A percentile compares a stretch with the other conserved stretches of the same genome.
Evolutionary conservation across 2,888 invertebrate genomes (phyloP).

Genomic region (Epistrophe grossulariae): DNA sequence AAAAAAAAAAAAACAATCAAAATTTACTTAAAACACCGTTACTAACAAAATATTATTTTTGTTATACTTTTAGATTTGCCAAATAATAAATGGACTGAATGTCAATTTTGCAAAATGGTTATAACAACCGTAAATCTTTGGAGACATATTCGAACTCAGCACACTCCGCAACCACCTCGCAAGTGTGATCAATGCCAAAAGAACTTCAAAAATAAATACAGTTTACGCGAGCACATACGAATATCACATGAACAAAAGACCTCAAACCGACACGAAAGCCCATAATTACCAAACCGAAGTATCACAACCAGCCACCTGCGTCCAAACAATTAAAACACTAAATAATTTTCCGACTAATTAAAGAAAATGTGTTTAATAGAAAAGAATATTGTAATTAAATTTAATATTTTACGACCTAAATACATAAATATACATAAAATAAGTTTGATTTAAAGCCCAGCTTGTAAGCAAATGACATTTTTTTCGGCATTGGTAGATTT

Average conservation of each 20-base stretch:
- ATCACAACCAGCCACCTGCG: constrained; percentile 72
- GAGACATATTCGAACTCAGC: constrained; percentile 84
- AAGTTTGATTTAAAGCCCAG: constrained; percentile 50
- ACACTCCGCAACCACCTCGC: constrained; percentile 84
- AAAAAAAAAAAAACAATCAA: constrained; percentile 40
- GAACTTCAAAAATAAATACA: constrained; percentile 84
- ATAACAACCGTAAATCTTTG: constrained; percentile 84
- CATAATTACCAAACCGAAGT: constrained; percentile 59
- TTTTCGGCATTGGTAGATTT: neutral
- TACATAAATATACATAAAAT: constrained; percentile 6
- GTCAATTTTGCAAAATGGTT: constrained; percentile 84
- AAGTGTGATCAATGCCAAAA: constrained; percentile 84
- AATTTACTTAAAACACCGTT: constrained; percentile 63
- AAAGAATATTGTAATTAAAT: constrained; percentile 37
- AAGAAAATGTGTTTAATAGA: constrained; percentile 49
- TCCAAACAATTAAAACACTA: constrained; percentile 62
- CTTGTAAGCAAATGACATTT: constrained; percentile 34
- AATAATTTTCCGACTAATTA: constrained; percentile 37
- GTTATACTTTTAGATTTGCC: constrained; percentile 84
- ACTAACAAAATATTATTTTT: constrained; percentile 77
- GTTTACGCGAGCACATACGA: constrained; percentile 83
- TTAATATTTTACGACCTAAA: constrained; percentile 5
- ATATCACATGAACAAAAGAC: constrained; percentile 84
- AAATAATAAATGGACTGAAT: constrained; percentile 84
- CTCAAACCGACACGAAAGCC: constrained; percentile 59